These are phyloP conservation scores for Sylvilagus floridanus DNA, from an alignment of 2,797 vertebrate genomes.

Conservation along the genomic window DNA sequence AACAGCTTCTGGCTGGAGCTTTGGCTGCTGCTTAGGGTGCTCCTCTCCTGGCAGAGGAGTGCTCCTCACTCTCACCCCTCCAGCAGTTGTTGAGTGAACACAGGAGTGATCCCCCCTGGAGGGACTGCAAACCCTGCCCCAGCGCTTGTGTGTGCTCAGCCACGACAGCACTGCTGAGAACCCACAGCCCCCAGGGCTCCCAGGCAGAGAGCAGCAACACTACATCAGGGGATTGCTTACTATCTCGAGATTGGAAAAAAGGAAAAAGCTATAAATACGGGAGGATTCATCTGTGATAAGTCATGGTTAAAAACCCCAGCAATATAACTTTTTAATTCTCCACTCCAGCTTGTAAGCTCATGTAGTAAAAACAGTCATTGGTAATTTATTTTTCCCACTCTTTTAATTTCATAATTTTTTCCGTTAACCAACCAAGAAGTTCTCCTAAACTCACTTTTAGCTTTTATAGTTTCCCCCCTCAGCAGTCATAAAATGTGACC, in stretches of 20 bases:
- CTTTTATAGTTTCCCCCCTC: conserved; percentile 55
- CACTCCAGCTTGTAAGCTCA: conserved; percentile 77
- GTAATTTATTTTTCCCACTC: conserved; percentile 73
- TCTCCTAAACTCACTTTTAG: conserved; percentile 76
- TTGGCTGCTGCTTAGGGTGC: not conserved
- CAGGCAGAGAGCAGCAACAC: conserved; percentile 13
- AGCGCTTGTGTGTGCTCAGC: not conserved
- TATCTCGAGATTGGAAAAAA: conserved; percentile 57
- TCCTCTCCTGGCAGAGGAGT: not conserved
- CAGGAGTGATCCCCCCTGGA: not conserved
- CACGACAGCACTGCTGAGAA: conserved; percentile 42
- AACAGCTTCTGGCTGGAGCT: not conserved
- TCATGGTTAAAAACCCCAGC: conserved; percentile 75
- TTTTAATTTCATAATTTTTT: conserved; percentile 77
- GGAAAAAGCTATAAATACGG: conserved; percentile 73
- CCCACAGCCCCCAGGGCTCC: conserved; percentile 25
- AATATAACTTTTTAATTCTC: conserved; percentile 82
- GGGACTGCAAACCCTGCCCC: not conserved
- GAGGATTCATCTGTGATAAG: conserved; percentile 74
- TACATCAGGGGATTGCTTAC: conserved; percentile 65
- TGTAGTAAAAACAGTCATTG: conserved; percentile 78
- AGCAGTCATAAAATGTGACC: conserved; percentile 73
- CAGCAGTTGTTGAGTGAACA: not conserved
- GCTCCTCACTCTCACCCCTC: not conserved
- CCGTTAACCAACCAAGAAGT: conserved; percentile 78